phyloP scores from a whole-genome alignment of 2,888 invertebrate genomes.

The Oegoconia quadripuncta region DNA sequence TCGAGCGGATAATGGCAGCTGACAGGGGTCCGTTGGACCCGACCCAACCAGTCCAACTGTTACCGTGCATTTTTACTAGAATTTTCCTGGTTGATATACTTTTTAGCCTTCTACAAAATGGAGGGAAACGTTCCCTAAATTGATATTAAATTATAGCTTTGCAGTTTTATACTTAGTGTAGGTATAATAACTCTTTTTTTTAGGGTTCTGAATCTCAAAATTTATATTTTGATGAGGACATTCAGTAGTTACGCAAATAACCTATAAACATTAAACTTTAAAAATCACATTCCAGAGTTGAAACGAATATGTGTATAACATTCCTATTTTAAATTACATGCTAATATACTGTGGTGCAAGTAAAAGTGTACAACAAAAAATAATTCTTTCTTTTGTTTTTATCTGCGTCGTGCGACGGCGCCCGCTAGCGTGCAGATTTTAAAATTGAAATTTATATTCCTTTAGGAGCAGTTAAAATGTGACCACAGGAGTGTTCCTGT shows the following conservation, averaged over 20 bases:
- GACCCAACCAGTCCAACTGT: not conserved
- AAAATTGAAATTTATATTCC: conserved; percentile 67
- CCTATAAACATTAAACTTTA: no score
- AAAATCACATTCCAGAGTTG: no score
- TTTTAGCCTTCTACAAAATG: no score
- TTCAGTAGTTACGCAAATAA: no score
- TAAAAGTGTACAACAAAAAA: conserved; percentile 17
- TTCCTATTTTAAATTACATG: not conserved
- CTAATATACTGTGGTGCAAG: conserved; percentile 19
- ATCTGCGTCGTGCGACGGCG: conserved; percentile 15
- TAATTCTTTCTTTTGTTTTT: conserved; percentile 7
- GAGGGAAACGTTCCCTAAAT: no score
- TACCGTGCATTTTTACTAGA: not conserved
- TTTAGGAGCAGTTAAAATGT: conserved; percentile 49
- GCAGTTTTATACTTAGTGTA: no score
- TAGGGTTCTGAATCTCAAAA: no score
- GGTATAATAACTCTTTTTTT: no score
- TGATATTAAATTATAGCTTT: no score
- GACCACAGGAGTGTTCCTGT: conserved; percentile 25
- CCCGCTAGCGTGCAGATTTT: conserved; percentile 45
- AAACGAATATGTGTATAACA: no score
- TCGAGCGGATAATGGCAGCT: conserved; percentile 1
- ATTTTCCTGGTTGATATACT: conserved; percentile 4
- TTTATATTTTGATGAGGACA: no score
- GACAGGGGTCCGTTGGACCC: conserved; percentile 2